Conservation (phyloP, 2,888 invertebrate genomes). For the Thysanoteuthis rhombus region DNA sequence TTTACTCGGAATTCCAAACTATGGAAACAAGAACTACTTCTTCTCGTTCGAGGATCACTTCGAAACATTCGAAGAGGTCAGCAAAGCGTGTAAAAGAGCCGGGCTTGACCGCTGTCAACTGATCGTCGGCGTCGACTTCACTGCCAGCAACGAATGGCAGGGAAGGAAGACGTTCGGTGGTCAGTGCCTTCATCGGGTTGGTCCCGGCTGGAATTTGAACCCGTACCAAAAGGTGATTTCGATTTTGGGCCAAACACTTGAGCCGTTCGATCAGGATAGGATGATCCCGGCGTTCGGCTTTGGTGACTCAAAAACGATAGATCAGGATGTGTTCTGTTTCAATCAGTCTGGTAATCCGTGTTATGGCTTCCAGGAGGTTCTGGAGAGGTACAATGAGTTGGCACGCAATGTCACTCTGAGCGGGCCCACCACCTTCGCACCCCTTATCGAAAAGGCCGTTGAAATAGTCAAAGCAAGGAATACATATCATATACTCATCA, state of each 20-base stretch:
- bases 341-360: constrained; percentile 50
- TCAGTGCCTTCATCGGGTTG: constrained; percentile 66
- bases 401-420: constrained; percentile 68
- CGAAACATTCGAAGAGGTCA: constrained; percentile 66
- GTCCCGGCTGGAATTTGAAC: constrained; percentile 64
- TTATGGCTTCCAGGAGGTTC: constrained; percentile 60
- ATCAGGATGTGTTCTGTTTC: constrained; percentile 61
- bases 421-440: constrained; percentile 71
- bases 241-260: constrained; percentile 63
- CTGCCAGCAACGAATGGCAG: constrained; percentile 72
- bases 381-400: constrained; percentile 67
- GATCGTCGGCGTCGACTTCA: constrained; percentile 72
- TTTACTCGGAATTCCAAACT: constrained; percentile 46
- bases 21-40: constrained; percentile 43
- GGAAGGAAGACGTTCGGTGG: constrained; percentile 70
- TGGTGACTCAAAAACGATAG: constrained; percentile 61
- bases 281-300: constrained; percentile 65
- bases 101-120: constrained; percentile 69
- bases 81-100: constrained; percentile 67
- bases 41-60: constrained; percentile 64
- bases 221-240: constrained; percentile 70
- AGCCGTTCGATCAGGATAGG: constrained; percentile 62
- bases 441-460: constrained; percentile 70
- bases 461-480: constrained; percentile 65
- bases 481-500: constrained; percentile 67